Evolutionary conservation across 2,113 vertebrate genomes (phyloP).

Genomic region (Mionectes macconnelli): DNA sequence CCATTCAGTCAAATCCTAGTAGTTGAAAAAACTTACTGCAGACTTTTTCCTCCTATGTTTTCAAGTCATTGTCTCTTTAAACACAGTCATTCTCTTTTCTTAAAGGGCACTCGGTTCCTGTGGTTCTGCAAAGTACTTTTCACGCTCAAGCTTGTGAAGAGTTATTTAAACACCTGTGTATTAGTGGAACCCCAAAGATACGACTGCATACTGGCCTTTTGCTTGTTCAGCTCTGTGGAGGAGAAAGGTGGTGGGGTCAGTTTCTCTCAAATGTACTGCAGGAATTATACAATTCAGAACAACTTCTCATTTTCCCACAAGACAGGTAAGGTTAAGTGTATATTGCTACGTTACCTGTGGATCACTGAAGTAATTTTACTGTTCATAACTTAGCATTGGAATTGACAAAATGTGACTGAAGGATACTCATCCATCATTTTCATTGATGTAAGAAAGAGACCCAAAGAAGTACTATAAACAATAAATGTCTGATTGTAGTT

Average conservation of each 20-base stretch:
- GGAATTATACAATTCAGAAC: constrained; percentile 98
- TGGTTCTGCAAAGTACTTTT: constrained; percentile 94
- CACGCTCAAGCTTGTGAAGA: constrained; percentile 97
- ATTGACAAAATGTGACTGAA: neutral
- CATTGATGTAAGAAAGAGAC: neutral
- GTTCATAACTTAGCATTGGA: neutral
- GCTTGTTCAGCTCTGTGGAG: constrained; percentile 94
- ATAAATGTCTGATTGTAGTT: neutral
- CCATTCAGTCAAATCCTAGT: neutral
- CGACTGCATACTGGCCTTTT: constrained; percentile 92
- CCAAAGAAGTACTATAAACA: neutral
- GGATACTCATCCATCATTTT: neutral
- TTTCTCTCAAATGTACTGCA: constrained; percentile 98
- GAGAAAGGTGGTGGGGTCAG: constrained; percentile 98
- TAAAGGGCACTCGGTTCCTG: constrained; percentile 90
- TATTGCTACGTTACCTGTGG: neutral
- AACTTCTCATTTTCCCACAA: constrained; percentile 97
- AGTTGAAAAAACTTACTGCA: neutral
- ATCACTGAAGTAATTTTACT: neutral
- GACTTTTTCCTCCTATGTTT: neutral
- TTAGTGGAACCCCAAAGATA: constrained; percentile 98
- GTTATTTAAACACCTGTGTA: constrained; percentile 97
- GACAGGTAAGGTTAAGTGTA: constrained; percentile 81
- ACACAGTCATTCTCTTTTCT: neutral
- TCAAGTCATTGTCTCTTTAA: neutral